Percentiles rank a stretch among this genome's conserved stretches.
These are phyloP conservation scores for Auanema sp. DNA, from an alignment of 2,888 invertebrate species.

Conservation along the genomic window DNA sequence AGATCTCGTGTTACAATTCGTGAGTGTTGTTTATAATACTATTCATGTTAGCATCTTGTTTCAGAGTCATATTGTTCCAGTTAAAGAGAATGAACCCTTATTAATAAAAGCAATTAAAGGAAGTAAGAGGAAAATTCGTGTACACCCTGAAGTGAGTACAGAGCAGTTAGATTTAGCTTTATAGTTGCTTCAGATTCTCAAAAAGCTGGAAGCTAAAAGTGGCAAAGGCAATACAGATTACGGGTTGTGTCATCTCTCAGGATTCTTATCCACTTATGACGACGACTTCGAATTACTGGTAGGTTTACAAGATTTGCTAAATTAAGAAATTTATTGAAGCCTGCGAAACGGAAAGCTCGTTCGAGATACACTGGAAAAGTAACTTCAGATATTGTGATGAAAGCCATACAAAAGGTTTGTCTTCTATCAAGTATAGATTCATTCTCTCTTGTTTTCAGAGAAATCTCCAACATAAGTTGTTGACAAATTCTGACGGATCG, in stretches of 20 bases:
- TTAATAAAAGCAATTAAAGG: not conserved
- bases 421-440: not conserved
- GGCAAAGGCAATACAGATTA: conserved; percentile 22
- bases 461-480: too few species aligned
- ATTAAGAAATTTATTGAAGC: conserved; percentile 1
- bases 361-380: conserved; percentile 10
- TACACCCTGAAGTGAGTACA: too few species aligned
- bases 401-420: conserved; percentile 10
- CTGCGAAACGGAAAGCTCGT: conserved; percentile 12
- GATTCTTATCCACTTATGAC: conserved; percentile 49
- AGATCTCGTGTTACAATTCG: conserved; percentile 18
- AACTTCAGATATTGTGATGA: not conserved
- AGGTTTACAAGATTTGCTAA: not conserved
- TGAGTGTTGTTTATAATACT: not conserved
- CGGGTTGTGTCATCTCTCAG: conserved; percentile 41
- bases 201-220: conserved; percentile 24
- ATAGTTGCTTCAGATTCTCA: conserved; percentile 17
- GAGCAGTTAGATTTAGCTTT: too few species aligned
- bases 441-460: not conserved
- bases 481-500: too few species aligned
- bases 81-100: too few species aligned
- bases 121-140: conserved; percentile 17
- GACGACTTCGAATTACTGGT: conserved; percentile 44
- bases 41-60: not conserved
- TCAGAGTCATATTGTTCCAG: not conserved